Evolutionary conservation across 2,797 vertebrate species (phyloP).

Genomic region (Peromyscus nudipes): DNA sequence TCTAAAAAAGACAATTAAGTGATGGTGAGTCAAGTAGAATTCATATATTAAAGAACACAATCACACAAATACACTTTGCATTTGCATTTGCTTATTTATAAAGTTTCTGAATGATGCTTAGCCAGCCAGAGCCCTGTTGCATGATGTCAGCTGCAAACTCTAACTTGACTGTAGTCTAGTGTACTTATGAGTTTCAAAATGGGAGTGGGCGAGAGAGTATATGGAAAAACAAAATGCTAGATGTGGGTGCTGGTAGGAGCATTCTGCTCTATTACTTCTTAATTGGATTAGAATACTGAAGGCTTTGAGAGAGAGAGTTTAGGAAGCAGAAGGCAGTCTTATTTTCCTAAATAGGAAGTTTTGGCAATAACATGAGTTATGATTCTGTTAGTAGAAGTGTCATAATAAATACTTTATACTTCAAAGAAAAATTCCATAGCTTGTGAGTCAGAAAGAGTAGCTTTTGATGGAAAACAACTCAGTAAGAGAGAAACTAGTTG

Average conservation of each 20-base stretch:
- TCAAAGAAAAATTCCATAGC: conserved; percentile 38
- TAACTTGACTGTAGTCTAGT: not conserved
- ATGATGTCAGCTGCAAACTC: not conserved
- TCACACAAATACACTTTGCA: not conserved
- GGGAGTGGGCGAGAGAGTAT: not conserved
- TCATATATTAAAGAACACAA: conserved; percentile 18
- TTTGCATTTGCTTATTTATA: not conserved
- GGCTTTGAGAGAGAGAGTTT: conserved; percentile 21
- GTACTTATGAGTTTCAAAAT: not conserved
- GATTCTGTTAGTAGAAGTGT: conserved; percentile 34
- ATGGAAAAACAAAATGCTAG: not conserved
- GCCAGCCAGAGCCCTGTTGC: not conserved
- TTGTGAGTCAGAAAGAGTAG: conserved; percentile 51
- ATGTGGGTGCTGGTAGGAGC: not conserved
- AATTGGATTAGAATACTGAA: conserved; percentile 27
- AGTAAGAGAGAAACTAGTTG: not conserved
- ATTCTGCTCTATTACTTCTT: not conserved
- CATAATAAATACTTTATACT: not conserved
- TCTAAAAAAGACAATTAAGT: conserved; percentile 16
- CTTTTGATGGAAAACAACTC: conserved; percentile 54
- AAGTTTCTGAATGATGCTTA: not conserved
- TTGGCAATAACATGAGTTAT: conserved; percentile 42
- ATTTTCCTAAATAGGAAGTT: conserved; percentile 41
- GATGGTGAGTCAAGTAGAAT: conserved; percentile 13
- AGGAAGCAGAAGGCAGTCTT: conserved; percentile 21